phyloP scores from a whole-genome alignment of 2,113 vertebrate species.

The Phoenicopterus ruber region DNA sequence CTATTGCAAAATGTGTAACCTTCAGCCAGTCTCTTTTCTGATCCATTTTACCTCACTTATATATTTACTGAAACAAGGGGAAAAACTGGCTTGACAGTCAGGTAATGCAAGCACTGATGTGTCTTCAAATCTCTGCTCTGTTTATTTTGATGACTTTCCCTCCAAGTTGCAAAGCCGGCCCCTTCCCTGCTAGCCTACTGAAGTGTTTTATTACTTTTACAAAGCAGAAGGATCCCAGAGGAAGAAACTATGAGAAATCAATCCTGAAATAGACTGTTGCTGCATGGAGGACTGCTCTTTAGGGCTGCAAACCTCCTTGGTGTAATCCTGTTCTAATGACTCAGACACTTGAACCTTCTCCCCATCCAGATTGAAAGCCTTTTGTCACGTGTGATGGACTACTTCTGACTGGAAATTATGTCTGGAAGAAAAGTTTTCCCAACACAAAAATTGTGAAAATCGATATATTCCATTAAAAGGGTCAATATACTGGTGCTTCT shows the following conservation, averaged over 20 bases:
- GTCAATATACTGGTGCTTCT: neutral
- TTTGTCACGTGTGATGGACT: fast-evolving
- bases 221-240: neutral
- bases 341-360: neutral
- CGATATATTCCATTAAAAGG: neutral
- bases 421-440: neutral
- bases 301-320: neutral
- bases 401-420: neutral
- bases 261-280: neutral
- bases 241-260: neutral
- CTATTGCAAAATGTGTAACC: neutral
- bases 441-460: neutral
- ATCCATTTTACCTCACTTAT: fast-evolving
- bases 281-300: neutral
- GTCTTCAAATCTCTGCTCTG: neutral
- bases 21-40: neutral
- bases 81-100: neutral
- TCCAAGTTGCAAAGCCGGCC: neutral
- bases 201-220: neutral
- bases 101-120: neutral
- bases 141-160: neutral
- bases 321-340: neutral
- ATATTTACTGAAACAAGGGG: neutral
- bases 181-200: neutral
- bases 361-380: neutral